A percentile compares a stretch with the other conserved stretches of the same genome.
Evolutionary conservation across 2,797 vertebrate species (phyloP).

Genomic region (Enteromius fasciolatus): DNA sequence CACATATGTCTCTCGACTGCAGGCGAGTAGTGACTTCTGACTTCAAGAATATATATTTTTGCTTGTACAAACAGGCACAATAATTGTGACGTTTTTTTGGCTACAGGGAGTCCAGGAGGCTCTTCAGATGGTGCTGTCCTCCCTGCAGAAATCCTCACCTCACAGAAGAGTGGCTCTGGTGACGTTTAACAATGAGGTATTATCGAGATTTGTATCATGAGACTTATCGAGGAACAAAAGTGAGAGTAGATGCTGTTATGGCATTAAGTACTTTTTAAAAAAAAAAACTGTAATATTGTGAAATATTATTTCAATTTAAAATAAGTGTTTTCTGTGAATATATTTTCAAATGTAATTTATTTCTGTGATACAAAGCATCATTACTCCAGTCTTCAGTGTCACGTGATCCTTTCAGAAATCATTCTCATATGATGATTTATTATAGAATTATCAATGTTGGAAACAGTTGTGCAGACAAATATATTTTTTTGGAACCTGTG

Average conservation of each 20-base stretch:
- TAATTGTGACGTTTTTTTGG: not conserved
- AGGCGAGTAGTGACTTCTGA: slow-evolving; percentile 63
- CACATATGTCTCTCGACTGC: slow-evolving; percentile 72
- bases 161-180: slow-evolving; percentile 77
- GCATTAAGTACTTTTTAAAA: not conserved
- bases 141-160: slow-evolving; percentile 68
- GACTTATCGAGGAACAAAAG: not conserved
- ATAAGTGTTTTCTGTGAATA: too few species aligned
- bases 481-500: too few species aligned
- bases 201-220: too few species aligned
- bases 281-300: too few species aligned
- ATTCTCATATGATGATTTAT: too few species aligned
- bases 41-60: not conserved
- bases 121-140: slow-evolving; percentile 68
- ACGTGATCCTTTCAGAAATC: too few species aligned
- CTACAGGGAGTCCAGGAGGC: slow-evolving; percentile 77
- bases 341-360: too few species aligned
- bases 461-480: too few species aligned
- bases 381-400: too few species aligned
- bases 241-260: not conserved
- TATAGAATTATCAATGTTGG: too few species aligned
- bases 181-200: slow-evolving; percentile 78
- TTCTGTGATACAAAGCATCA: too few species aligned
- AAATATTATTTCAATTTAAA: too few species aligned
- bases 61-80: not conserved